A percentile compares a stretch with the other conserved stretches of the same genome.
Conservation (phyloP, 2,888 invertebrate species). For the Himalopsyche kuldschensis region DNA sequence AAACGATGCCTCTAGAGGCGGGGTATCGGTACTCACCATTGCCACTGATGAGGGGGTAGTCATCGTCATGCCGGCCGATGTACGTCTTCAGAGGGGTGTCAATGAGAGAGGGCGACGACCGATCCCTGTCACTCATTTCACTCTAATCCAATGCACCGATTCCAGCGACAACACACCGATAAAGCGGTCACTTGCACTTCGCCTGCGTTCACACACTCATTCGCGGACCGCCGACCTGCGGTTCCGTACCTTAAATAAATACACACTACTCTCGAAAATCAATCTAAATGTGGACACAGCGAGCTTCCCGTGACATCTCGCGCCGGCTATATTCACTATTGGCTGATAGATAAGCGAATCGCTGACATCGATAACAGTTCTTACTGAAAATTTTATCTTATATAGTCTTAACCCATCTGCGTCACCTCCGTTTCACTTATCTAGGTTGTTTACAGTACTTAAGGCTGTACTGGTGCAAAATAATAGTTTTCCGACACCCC, state of each 20-base stretch:
- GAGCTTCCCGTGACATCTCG: conserved; percentile 32
- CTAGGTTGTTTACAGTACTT: background rate
- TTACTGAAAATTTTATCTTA: background rate
- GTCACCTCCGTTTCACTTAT: background rate
- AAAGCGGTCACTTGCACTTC: conserved; percentile 32
- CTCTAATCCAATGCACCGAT: conserved; percentile 27
- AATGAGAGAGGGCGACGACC: conserved; percentile 84
- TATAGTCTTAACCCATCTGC: background rate
- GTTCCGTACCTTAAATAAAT: conserved; percentile 58
- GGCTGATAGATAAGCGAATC: background rate
- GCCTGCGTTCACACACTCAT: conserved; percentile 48
- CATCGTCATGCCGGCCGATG: conserved; percentile 80
- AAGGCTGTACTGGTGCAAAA: background rate
- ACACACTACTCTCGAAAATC: conserved; percentile 29
- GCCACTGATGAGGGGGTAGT: conserved; percentile 78
- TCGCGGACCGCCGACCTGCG: conserved; percentile 60
- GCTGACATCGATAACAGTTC: background rate
- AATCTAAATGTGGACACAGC: conserved; percentile 36
- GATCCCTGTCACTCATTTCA: conserved; percentile 85
- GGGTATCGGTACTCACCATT: conserved; percentile 60
- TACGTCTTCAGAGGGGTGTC: conserved; percentile 86
- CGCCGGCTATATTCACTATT: conserved; percentile 10
- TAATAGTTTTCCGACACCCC: background rate
- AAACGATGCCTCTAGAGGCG: background rate
- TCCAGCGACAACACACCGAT: conserved; percentile 32